Conservation (phyloP, 2,113 vertebrate species). For the Theropithecus gelada region DNA sequence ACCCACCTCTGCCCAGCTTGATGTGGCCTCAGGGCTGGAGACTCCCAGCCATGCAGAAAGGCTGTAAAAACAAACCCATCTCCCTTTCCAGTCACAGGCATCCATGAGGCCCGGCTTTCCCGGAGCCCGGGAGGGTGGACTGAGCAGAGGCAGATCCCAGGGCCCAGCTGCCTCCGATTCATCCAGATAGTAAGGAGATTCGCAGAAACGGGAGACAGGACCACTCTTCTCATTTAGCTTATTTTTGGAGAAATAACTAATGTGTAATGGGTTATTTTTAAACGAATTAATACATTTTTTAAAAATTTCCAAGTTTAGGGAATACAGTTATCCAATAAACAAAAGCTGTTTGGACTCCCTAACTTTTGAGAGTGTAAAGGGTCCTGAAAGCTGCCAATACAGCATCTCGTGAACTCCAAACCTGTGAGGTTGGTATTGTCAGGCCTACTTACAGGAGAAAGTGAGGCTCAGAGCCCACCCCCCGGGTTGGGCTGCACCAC, state of each 20-base stretch:
- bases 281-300: neutral
- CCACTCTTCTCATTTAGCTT: neutral
- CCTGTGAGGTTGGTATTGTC: neutral
- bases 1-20: neutral
- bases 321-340: neutral
- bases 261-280: neutral
- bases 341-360: neutral
- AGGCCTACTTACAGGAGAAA: neutral
- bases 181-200: too few relatives aligned
- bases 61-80: neutral
- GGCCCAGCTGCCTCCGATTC: neutral
- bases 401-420: neutral
- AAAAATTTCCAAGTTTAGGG: neutral
- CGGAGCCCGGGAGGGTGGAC: neutral
- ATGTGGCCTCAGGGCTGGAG: neutral
- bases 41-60: neutral
- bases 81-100: neutral
- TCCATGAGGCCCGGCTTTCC: neutral
- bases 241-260: neutral
- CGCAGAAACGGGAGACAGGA: neutral
- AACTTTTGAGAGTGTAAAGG: neutral
- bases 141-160: too few relatives aligned
- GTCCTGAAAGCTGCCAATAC: neutral
- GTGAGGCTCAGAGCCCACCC: neutral
- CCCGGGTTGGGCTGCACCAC: fast-evolving